Conservation (phyloP, 1,140 invertebrate species). For the Zaprionus inermis region DNA sequence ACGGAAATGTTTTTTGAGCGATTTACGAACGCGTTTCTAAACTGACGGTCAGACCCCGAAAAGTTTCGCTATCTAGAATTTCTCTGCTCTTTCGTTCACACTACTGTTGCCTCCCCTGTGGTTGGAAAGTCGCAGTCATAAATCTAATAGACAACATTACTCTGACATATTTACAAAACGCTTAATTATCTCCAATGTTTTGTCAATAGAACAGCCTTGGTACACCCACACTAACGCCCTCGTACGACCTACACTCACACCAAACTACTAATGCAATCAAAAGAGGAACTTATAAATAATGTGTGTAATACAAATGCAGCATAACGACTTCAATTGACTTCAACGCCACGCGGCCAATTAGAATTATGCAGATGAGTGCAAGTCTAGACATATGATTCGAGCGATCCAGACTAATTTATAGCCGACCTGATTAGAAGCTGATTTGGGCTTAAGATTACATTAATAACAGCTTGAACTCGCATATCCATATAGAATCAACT, state of each 20-base stretch:
- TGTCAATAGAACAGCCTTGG: conserved; percentile 47
- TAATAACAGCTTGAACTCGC: not conserved
- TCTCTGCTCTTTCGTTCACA: not conserved
- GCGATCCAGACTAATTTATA: conserved; percentile 52
- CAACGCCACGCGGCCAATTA: conserved; percentile 57
- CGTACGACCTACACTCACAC: conserved; percentile 7
- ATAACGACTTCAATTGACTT: conserved; percentile 37
- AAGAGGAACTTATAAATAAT: conserved; percentile 66
- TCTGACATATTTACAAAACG: conserved; percentile 50
- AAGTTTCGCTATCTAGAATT: not conserved
- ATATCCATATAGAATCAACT: not conserved
- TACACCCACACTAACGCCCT: conserved; percentile 37
- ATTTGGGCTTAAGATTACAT: conserved; percentile 19
- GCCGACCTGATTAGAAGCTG: conserved; percentile 43
- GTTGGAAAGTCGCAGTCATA: conserved; percentile 39
- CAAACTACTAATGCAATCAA: conserved; percentile 12
- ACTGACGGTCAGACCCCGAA: conserved; percentile 37
- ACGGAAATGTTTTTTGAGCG: conserved; percentile 48
- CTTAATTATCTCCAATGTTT: conserved; percentile 70
- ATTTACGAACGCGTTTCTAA: conserved; percentile 42
- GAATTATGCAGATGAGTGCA: conserved; percentile 70
- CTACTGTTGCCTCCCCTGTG: not conserved
- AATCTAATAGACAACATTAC: conserved; percentile 51
- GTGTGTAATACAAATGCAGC: conserved; percentile 57
- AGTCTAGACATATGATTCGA: conserved; percentile 73